These are phyloP conservation scores for Limnodromus scolopaceus DNA, from an alignment of 2,797 vertebrate genomes.

Conservation along the genomic window DNA sequence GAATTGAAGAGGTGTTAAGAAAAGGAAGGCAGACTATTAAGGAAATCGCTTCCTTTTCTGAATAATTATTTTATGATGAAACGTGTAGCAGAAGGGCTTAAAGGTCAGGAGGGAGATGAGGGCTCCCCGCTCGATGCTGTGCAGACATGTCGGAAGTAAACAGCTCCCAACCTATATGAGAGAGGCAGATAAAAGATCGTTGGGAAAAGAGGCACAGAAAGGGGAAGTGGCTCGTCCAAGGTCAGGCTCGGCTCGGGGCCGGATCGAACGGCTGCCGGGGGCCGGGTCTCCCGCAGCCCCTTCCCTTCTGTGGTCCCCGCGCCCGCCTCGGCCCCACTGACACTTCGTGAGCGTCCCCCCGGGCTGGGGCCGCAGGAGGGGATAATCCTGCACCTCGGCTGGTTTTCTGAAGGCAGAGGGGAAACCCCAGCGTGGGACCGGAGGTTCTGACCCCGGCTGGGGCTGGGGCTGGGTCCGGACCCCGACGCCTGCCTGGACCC, in stretches of 20 bases:
- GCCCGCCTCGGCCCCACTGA: not conserved
- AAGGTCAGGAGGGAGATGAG: slow-evolving; percentile 12
- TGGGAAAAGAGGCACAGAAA: slow-evolving; percentile 51
- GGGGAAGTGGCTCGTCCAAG: slow-evolving; percentile 19
- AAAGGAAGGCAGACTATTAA: slow-evolving; percentile 26
- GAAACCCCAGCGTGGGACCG: not conserved
- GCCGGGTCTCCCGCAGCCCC: not conserved
- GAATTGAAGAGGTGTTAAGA: slow-evolving; percentile 25
- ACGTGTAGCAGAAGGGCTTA: not conserved
- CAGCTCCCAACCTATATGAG: slow-evolving; percentile 33
- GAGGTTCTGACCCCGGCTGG: not conserved
- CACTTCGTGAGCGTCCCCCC: not conserved
- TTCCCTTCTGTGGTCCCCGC: not conserved
- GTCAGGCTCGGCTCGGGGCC: not conserved
- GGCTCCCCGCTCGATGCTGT: not conserved
- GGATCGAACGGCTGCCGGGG: not conserved
- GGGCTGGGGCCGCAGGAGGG: not conserved
- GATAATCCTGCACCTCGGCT: not conserved
- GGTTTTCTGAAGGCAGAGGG: not conserved
- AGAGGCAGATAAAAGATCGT: slow-evolving; percentile 41
- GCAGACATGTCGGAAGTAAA: slow-evolving; percentile 45
- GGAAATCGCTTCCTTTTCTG: not conserved
- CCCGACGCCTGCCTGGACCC: not conserved
- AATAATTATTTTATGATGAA: slow-evolving; percentile 39
- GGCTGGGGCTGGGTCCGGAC: not conserved